Evolutionary conservation across 1,140 invertebrate genomes (phyloP).

Genomic region (Yoshiicerus persimilis): DNA sequence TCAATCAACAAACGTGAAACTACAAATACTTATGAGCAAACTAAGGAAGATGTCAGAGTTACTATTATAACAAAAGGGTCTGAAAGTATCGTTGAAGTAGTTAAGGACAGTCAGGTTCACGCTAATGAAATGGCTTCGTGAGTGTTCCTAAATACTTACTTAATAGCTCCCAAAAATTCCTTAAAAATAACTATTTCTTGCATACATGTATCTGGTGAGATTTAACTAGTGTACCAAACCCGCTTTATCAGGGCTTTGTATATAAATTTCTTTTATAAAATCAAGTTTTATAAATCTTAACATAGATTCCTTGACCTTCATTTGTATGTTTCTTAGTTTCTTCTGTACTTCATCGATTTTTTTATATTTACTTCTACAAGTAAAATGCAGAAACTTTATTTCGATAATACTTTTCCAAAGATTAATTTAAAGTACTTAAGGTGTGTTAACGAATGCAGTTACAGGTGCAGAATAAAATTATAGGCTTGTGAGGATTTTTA

Average conservation of each 20-base stretch:
- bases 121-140: background rate
- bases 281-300: too few species aligned
- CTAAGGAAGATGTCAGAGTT: conserved; percentile 9
- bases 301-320: too few species aligned
- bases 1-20: conserved; percentile 12
- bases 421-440: too few species aligned
- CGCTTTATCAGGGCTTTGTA: too few species aligned
- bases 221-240: too few species aligned
- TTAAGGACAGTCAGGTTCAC: background rate
- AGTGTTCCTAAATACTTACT: background rate
- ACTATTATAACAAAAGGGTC: conserved; percentile 10
- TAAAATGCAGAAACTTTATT: background rate
- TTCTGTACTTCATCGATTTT: too few species aligned
- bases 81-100: background rate
- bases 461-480: background rate
- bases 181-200: background rate
- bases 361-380: too few species aligned
- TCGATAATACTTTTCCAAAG: background rate
- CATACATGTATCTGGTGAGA: too few species aligned
- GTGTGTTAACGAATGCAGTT: background rate
- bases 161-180: too few species aligned
- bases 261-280: background rate
- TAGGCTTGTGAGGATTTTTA: background rate
- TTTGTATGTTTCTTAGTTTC: too few species aligned
- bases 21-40: background rate